Evolutionary conservation across 2,888 invertebrate genomes (phyloP).

Genomic region (Lithophane semibrunnea): DNA sequence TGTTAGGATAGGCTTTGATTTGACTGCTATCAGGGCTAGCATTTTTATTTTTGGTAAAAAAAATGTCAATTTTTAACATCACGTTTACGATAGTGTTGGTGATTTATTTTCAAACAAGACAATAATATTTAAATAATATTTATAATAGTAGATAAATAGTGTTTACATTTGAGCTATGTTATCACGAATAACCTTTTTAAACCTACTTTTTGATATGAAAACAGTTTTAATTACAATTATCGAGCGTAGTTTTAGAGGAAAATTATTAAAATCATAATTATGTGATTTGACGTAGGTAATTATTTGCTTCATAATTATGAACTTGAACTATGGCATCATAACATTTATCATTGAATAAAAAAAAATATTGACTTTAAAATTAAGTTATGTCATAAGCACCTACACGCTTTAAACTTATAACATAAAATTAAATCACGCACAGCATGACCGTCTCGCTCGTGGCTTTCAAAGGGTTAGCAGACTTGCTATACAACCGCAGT

Average conservation of each 20-base stretch:
- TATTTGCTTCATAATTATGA: not conserved
- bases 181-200: constrained; percentile 5
- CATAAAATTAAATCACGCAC: constrained; percentile 8
- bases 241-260: not conserved
- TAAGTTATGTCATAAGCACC: not conserved
- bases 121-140: not conserved
- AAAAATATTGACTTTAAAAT: not conserved
- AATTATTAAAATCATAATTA: not conserved
- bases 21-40: not conserved
- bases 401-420: constrained; percentile 14
- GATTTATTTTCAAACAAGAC: not conserved
- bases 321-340: not conserved
- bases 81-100: not conserved
- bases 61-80: not conserved
- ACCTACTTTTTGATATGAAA: not conserved
- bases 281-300: not conserved
- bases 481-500: constrained; percentile 4
- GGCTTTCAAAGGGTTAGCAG: constrained; percentile 8
- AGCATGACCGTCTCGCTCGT: constrained; percentile 11
- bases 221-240: not conserved
- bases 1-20: constrained; percentile 18
- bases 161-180: not conserved
- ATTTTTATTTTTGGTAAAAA: not conserved
- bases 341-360: not conserved
- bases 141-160: no score